A percentile compares a stretch with the other conserved stretches of the same genome.
phyloP scores from a whole-genome alignment of 2,888 invertebrate species.

The Lasioglossum vierecki region DNA sequence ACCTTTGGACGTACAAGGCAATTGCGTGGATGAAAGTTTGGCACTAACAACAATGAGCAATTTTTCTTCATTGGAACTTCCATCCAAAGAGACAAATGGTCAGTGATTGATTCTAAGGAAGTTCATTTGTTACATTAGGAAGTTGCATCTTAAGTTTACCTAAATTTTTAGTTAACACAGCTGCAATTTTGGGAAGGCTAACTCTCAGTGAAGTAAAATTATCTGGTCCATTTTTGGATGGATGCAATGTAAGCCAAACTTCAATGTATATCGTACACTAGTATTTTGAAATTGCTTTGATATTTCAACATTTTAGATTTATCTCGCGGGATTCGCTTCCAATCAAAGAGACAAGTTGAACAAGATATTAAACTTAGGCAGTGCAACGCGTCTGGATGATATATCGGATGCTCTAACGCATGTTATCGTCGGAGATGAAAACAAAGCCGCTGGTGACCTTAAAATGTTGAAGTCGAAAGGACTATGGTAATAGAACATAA shows the following conservation, averaged over 20 bases:
- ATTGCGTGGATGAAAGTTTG: constrained; percentile 76
- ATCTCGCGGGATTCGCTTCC: constrained; percentile 88
- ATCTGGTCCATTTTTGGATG: constrained; percentile 94
- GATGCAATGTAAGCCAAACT: constrained; percentile 90
- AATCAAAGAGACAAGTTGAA: constrained; percentile 88
- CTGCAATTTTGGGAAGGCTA: constrained; percentile 77
- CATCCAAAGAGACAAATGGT: constrained; percentile 34
- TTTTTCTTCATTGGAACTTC: constrained; percentile 17
- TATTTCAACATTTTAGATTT: constrained; percentile 85
- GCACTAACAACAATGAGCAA: constrained; percentile 63
- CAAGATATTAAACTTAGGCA: constrained; percentile 90
- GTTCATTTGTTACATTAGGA: not conserved
- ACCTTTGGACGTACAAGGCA: constrained; percentile 65
- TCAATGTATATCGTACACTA: not conserved
- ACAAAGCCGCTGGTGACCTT: constrained; percentile 84
- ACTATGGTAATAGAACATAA: constrained; percentile 69
- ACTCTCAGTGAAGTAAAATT: constrained; percentile 89
- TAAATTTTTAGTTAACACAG: constrained; percentile 31
- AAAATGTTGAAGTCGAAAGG: constrained; percentile 79
- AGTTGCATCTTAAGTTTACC: constrained; percentile 6
- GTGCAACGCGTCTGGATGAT: constrained; percentile 92
- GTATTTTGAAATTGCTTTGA: constrained; percentile 11
- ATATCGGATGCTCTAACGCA: constrained; percentile 92
- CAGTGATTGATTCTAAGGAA: constrained; percentile 19
- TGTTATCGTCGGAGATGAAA: constrained; percentile 89